Evolutionary conservation across 1,140 invertebrate species (phyloP).

Genomic region (Galendromus occidentalis): DNA sequence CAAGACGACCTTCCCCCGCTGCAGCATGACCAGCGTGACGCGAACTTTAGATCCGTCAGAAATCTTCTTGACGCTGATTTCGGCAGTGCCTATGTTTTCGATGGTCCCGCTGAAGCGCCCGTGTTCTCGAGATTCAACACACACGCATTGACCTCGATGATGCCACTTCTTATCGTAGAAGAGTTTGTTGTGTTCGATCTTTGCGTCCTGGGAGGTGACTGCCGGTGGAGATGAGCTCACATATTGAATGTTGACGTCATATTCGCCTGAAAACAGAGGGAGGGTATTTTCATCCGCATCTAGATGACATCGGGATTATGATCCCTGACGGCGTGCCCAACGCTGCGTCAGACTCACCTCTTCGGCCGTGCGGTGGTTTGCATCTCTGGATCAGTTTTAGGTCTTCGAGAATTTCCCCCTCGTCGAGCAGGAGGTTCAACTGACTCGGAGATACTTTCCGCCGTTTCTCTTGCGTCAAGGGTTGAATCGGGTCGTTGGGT

Average conservation of each 20-base stretch:
- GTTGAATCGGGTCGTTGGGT: constrained; percentile 74
- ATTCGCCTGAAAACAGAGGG: too few relatives aligned
- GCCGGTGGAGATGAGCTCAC: too few relatives aligned
- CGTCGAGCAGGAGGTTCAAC: constrained; percentile 62
- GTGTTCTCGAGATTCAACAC: constrained; percentile 45
- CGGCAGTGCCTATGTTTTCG: neutral
- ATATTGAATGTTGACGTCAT: too few relatives aligned
- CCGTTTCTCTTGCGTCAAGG: constrained; percentile 36
- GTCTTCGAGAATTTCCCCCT: constrained; percentile 70
- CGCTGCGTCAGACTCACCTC: too few relatives aligned
- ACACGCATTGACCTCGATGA: constrained; percentile 74
- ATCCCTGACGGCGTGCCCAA: too few relatives aligned
- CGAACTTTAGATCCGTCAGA: neutral
- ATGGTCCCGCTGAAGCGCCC: neutral
- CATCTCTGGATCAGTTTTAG: constrained; percentile 54
- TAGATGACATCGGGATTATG: too few relatives aligned
- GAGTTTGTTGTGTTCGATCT: constrained; percentile 81
- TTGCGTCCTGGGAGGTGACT: constrained; percentile 37
- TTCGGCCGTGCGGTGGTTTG: too few relatives aligned
- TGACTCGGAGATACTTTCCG: constrained; percentile 37
- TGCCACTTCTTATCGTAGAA: constrained; percentile 78
- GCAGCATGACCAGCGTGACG: neutral
- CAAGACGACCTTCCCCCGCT: constrained; percentile 2
- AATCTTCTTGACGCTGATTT: constrained; percentile 1
- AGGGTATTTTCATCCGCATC: too few relatives aligned